Base-by-base conservation (phyloP, 1,140 invertebrate genomes). In the Drosophila pallidifrons region DNA sequence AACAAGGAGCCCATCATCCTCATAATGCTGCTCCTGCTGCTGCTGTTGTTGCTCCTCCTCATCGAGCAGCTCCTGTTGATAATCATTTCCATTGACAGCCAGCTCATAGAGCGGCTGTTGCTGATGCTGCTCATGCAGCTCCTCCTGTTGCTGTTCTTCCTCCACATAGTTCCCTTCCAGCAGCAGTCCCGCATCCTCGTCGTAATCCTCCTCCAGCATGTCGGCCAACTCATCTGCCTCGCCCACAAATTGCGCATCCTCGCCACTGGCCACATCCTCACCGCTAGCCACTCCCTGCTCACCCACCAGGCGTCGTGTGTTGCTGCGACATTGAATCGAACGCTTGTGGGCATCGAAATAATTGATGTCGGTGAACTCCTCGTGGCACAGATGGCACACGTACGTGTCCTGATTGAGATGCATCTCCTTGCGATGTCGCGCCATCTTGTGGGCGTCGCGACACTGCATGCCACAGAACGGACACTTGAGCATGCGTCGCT, bases 391-490 rank as follows among this genome's bases (percentile, higher is more conserved):
- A 47, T 86, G 73, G 13, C 91, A 92, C 41, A 81, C 73, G 58
- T 83, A 92, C 4, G 86, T 55, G 7, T 72, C 80, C 64, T 92
- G 90, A 30, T 85, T 91, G 2, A 92, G 74, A 60, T 92, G 91
- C 75, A 89, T 82, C 20, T 89, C 77, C 70, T 91, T 92, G 15
- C 91, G 91, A 52, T 92, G 91, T 0, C 91, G 68, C 1, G 91
- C 90, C 91, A 92, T 91, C 47, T 92, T 92, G 65, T 92, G 91
- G 1, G 91, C 91, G 57, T 92, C 91, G 3, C 91, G 81, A n/a
- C 90, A 92, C 64, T 92, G 87, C 91, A 92, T 89, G 0, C 91
- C 91, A 20, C 91, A 92, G 52, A 92, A 92, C 0, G 91, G 91
- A 13, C 91, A 92, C 32, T 82, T 82, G 0, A 92, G 65, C 91